Percentiles rank a stretch among this genome's conserved stretches.
Conservation (phyloP, 2,113 vertebrate genomes). For the Panurus biarmicus region DNA sequence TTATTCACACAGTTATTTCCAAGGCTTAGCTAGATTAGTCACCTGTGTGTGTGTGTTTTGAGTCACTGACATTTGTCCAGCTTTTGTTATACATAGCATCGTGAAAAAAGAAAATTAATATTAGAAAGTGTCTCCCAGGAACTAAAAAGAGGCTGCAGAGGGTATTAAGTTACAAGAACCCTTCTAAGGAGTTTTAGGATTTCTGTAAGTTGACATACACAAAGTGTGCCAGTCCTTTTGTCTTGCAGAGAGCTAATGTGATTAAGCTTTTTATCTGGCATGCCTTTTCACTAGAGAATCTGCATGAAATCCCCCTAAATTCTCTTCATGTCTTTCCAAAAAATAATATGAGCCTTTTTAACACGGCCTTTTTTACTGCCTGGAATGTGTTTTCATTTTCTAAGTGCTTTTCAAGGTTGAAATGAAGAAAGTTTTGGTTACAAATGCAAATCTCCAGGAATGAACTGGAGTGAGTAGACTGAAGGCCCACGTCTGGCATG, state of each 20-base stretch:
- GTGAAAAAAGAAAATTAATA: not conserved
- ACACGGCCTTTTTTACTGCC: not conserved
- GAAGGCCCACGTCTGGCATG: not conserved
- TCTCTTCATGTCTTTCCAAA: constrained; percentile 27
- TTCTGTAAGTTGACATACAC: not conserved
- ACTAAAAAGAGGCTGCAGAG: not conserved
- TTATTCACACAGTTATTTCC: not conserved
- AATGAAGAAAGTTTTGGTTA: not conserved
- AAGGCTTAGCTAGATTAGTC: not conserved
- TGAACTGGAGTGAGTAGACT: not conserved
- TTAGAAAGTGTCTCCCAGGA: not conserved
- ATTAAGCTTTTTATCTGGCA: not conserved
- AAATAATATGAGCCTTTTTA: not conserved
- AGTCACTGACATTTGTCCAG: not conserved
- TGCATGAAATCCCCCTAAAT: constrained; percentile 21
- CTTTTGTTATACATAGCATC: not conserved
- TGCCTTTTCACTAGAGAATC: not conserved
- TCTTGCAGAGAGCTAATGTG: not conserved
- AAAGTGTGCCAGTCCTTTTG: not conserved
- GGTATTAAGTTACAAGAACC: not conserved
- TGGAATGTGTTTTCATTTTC: constrained; percentile 28
- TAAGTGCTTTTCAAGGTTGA: constrained; percentile 30
- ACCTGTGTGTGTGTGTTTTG: not conserved
- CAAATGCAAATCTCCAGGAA: not conserved
- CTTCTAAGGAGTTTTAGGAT: not conserved